A percentile compares a stretch with the other conserved stretches of the same genome.
These are phyloP conservation scores for Euwallacea similis DNA, from an alignment of 1,140 invertebrate species.

Conservation along the genomic window DNA sequence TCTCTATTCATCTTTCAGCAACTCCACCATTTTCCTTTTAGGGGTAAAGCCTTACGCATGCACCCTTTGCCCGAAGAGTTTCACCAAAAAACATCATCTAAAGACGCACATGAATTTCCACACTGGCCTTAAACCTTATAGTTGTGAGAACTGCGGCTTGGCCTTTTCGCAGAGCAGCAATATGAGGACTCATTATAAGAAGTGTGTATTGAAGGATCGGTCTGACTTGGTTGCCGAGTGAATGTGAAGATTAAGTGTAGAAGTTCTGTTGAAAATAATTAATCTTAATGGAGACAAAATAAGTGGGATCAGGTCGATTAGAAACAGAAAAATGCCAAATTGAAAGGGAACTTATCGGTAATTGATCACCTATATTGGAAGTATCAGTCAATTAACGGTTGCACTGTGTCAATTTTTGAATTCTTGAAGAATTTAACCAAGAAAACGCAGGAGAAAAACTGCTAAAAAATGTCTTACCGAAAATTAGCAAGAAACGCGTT, in stretches of 20 bases:
- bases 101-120: constrained; percentile 85
- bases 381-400: too few relatives aligned
- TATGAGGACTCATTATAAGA: constrained; percentile 77
- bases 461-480: too few relatives aligned
- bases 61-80: constrained; percentile 79
- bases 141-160: constrained; percentile 71
- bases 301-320: too few relatives aligned
- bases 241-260: constrained; percentile 4
- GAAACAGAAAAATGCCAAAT: too few relatives aligned
- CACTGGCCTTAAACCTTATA: constrained; percentile 75
- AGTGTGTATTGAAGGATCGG: constrained; percentile 57
- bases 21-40: constrained; percentile 47
- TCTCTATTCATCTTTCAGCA: background rate
- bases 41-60: constrained; percentile 87
- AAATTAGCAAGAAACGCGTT: too few relatives aligned
- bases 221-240: background rate
- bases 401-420: too few relatives aligned
- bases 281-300: background rate
- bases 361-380: too few relatives aligned
- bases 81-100: constrained; percentile 82
- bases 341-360: too few relatives aligned
- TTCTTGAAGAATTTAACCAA: too few relatives aligned
- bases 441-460: too few relatives aligned
- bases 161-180: constrained; percentile 78
- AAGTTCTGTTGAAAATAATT: constrained; percentile 21